Base-by-base conservation (phyloP, 2,888 invertebrate species). In the Antitype chi region DNA sequence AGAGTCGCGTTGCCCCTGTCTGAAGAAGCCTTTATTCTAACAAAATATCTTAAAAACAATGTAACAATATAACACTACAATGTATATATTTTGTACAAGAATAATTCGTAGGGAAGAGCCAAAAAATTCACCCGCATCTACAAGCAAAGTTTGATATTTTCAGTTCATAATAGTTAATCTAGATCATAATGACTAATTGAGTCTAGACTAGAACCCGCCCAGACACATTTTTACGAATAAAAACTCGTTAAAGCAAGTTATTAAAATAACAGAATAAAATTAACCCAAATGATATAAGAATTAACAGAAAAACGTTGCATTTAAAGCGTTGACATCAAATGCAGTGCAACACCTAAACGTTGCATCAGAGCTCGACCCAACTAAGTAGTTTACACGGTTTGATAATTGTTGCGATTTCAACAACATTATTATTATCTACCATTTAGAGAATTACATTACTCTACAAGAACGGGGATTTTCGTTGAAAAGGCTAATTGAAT, bases 201-300 rank as follows among this genome's bases (percentile, higher is more conserved):
- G 47, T 43, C 32, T 74, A 63, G 28, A 74, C 38, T 5, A 20
- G 25, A 63, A 55, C 49, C 47, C 8, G 80, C 15, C 72, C 25
- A 53, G 1, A 23, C 43, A 43, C 11, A 25, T 17, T 32, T 25
- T 57, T 7, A 32, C 15, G 4, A 52, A 49, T 13, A 70, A 47
- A 62, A 66, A 68, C 60, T 23, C 13, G 70, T 59, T 28, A 47
- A 76, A 79, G 64, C 62, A 60, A 55, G 28, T 77, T 76, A 76
- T 81, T 74, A 74, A 87, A 85, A 76, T 85, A 87, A 70, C 78
- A 55, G 85, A 73, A 78, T 87, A n/a, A 75, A 72, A 76, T 85
- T 85, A 85, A 85, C 87, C 85, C 59, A 57, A 72, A 87, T 87
- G 66, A 76, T 70, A 78, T 78, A 87, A 87, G 81, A 70, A 68